Evolutionary conservation across 2,888 invertebrate genomes (phyloP).

Genomic region (Euclidia mi): DNA sequence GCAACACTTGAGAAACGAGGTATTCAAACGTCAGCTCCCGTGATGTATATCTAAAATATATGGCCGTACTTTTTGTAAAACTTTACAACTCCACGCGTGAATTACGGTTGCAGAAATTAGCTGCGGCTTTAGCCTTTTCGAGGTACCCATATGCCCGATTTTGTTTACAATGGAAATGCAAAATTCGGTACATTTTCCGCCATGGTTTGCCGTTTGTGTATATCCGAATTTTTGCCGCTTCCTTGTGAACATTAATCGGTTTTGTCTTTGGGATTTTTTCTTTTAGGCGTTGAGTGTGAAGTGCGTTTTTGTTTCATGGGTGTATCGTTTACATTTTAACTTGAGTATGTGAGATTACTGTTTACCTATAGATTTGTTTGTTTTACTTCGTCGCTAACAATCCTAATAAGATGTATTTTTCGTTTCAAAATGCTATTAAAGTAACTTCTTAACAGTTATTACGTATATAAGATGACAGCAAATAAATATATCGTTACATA

Average conservation of each 20-base stretch:
- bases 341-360: neutral
- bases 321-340: slow-evolving; percentile 7
- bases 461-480: no score
- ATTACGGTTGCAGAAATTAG: slow-evolving; percentile 79
- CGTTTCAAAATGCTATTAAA: no score
- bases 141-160: slow-evolving; percentile 38
- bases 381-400: no score
- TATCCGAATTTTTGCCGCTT: neutral
- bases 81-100: slow-evolving; percentile 77
- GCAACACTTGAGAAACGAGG: slow-evolving; percentile 78
- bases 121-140: slow-evolving; percentile 56
- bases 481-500: no score
- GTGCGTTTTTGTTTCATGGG: slow-evolving; percentile 28
- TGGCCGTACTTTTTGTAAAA: slow-evolving; percentile 81
- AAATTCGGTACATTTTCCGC: slow-evolving; percentile 56
- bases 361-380: no score
- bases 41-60: slow-evolving; percentile 85
- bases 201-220: slow-evolving; percentile 2
- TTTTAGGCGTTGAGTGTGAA: slow-evolving; percentile 27
- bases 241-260: slow-evolving; percentile 24
- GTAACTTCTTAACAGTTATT: no score
- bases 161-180: slow-evolving; percentile 60
- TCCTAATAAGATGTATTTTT: no score
- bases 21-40: slow-evolving; percentile 80
- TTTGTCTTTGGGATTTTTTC: slow-evolving; percentile 30